Evolutionary conservation across 2,888 invertebrate species (phyloP).

Genomic region (Leptopilina drosophilae): DNA sequence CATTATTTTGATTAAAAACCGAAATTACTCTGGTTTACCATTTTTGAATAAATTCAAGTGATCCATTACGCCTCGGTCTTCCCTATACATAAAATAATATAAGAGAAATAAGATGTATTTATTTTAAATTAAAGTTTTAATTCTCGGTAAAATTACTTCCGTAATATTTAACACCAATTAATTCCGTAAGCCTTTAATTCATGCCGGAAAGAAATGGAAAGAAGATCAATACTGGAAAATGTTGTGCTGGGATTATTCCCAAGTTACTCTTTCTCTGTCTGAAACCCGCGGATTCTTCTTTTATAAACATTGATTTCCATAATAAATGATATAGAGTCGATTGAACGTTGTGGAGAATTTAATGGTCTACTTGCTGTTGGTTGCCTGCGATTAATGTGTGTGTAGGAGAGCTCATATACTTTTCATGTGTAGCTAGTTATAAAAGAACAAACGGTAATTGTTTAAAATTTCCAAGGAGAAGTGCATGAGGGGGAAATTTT

Average conservation of each 20-base stretch:
- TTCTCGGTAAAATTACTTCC: neutral
- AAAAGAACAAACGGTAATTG: conserved; percentile 29
- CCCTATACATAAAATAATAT: neutral
- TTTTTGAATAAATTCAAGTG: too few relatives aligned
- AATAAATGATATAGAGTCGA: conserved; percentile 13
- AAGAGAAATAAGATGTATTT: neutral
- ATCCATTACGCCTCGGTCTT: too few relatives aligned
- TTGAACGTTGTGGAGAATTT: conserved; percentile 31
- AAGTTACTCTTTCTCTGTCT: conserved; percentile 8
- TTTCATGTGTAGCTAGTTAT: conserved; percentile 8
- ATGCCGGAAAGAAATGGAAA: neutral
- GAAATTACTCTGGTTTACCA: too few relatives aligned
- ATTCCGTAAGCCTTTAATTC: neutral
- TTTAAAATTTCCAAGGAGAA: conserved; percentile 23
- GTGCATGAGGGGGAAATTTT: conserved; percentile 53
- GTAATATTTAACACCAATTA: neutral
- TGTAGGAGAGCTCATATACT: neutral
- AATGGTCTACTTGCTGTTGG: conserved; percentile 25
- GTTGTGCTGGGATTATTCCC: neutral
- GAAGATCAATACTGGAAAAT: conserved; percentile 9
- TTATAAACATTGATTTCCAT: conserved; percentile 25
- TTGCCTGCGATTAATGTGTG: neutral
- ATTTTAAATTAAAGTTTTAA: neutral
- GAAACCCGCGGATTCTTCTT: conserved; percentile 7
- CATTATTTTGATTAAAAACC: too few relatives aligned